phyloP scores from a whole-genome alignment of 2,888 invertebrate species.

The Amblyteles armatorius region DNA sequence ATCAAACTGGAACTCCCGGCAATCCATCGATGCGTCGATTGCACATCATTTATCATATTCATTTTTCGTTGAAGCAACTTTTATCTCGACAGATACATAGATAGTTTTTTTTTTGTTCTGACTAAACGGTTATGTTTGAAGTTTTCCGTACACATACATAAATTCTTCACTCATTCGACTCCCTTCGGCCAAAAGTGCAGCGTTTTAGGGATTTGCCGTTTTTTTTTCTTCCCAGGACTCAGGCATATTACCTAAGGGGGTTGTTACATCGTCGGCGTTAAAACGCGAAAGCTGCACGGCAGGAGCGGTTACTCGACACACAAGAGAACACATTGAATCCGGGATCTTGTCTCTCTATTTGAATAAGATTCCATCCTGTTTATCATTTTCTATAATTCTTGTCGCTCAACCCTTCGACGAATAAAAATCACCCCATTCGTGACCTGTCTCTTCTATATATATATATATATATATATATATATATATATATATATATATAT shows the following conservation, averaged over 20 bases:
- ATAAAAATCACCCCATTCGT: constrained; percentile 59
- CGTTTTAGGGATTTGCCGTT: constrained; percentile 51
- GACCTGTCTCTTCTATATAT: constrained; percentile 18
- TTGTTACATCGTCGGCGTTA: constrained; percentile 38
- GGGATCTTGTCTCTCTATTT: constrained; percentile 82
- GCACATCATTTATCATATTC: constrained; percentile 45
- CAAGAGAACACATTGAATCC: constrained; percentile 74
- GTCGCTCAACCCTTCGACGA: constrained; percentile 48
- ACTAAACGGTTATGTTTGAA: not conserved
- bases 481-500: constrained; percentile 10
- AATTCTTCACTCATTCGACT: constrained; percentile 44
- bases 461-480: constrained; percentile 42
- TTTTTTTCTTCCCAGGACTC: constrained; percentile 76
- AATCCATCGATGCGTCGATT: constrained; percentile 46
- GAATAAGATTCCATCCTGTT: constrained; percentile 84
- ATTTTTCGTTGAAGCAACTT: constrained; percentile 22
- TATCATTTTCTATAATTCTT: constrained; percentile 81
- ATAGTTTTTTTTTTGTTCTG: not conserved
- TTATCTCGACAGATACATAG: not conserved
- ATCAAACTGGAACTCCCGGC: constrained; percentile 47
- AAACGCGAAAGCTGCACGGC: constrained; percentile 46
- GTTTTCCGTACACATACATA: not conserved
- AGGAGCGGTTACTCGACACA: constrained; percentile 50
- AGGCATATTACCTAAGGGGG: constrained; percentile 67
- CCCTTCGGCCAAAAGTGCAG: not conserved